phyloP scores from a whole-genome alignment of 1,140 invertebrate species.

The Drosophila guanche region DNA sequence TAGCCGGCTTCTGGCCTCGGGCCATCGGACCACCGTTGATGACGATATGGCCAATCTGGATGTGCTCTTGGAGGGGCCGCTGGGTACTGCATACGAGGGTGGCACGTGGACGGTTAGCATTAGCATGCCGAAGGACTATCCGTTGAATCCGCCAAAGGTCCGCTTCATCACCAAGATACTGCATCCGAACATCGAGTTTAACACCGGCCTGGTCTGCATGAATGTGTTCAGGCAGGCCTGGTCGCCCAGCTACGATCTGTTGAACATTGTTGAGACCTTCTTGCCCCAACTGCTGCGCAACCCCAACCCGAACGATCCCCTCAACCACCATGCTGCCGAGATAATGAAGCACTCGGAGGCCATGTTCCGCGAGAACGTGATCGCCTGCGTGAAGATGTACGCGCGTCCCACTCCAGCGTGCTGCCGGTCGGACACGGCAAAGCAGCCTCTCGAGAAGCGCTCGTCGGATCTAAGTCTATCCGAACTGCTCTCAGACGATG shows the following conservation, averaged over 20 bases:
- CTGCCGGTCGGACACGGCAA: background rate
- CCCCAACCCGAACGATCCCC: slow-evolving; percentile 98
- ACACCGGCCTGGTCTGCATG: slow-evolving; percentile 99
- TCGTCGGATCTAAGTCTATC: slow-evolving; percentile 66
- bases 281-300: slow-evolving; percentile 98
- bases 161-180: slow-evolving; percentile 99
- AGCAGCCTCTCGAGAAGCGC: slow-evolving; percentile 53
- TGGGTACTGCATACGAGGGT: slow-evolving; percentile 98
- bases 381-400: slow-evolving; percentile 97
- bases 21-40: slow-evolving; percentile 98
- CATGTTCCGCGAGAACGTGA: slow-evolving; percentile 99
- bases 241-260: slow-evolving; percentile 96
- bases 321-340: slow-evolving; percentile 99
- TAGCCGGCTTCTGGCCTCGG: slow-evolving; percentile 99
- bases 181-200: slow-evolving; percentile 99
- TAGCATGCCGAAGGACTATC: slow-evolving; percentile 99
- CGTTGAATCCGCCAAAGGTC: slow-evolving; percentile 99
- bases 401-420: slow-evolving; percentile 85
- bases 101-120: slow-evolving; percentile 99
- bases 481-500: slow-evolving; percentile 58
- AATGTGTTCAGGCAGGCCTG: slow-evolving; percentile 99
- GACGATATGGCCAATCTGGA: slow-evolving; percentile 99
- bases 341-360: slow-evolving; percentile 99
- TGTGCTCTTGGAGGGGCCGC: slow-evolving; percentile 99
- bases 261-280: slow-evolving; percentile 99